Base-by-base conservation (phyloP, 2,888 invertebrate genomes). In the Belgica antarctica region DNA sequence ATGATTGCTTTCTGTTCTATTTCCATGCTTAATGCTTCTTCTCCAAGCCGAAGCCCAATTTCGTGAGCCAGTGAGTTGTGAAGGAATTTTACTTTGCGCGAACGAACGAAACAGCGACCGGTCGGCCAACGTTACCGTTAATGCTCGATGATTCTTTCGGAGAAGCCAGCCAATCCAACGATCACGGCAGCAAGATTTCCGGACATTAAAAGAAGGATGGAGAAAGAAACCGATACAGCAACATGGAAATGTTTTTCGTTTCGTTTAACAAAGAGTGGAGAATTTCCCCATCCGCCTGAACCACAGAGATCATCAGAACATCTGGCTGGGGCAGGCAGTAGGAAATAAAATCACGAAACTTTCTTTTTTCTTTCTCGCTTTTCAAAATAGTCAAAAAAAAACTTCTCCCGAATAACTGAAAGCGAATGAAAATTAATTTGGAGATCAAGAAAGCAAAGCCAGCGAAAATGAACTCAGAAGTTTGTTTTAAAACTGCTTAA, bases 21-120 rank as follows among this genome's bases (percentile, higher is more conserved):
- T 52, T 52, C 47, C 52, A 52, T 8, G 5, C 25, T 66, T 46
- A 66, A 66, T 27, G 27, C 31, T 28, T 22, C 19, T 28, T 31
- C 24, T 4, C 28, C 41, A 41, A 41, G 41, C 10, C 5, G 12
- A 22, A 24, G 36, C 27, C 19, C 66, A 47, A 66, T 52, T 66
- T 46, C 28, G 28, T 66, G 66, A 47, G 46, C 47, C 66, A 66
- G 52, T 66, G 66, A 66, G 10, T 66, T 66, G 47, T 17, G 41
- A 65, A 65, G 7, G 15, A 8, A 19, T 31, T 12, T 22, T 22
- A 17, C 22, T 52, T 52, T 5, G 22, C 52, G 52, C 52, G 52
- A 12, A 5, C 7, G 34, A 5, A 31, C 34, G n/a, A n/a, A n/a
- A 31, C 12, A 8, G 34, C n/a, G n/a, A n/a, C n/a, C 34, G 5